Percentiles rank a stretch among this genome's conserved stretches.
Evolutionary conservation across 1,140 invertebrate species (phyloP).

Genomic region (Calephelis nemesis): DNA sequence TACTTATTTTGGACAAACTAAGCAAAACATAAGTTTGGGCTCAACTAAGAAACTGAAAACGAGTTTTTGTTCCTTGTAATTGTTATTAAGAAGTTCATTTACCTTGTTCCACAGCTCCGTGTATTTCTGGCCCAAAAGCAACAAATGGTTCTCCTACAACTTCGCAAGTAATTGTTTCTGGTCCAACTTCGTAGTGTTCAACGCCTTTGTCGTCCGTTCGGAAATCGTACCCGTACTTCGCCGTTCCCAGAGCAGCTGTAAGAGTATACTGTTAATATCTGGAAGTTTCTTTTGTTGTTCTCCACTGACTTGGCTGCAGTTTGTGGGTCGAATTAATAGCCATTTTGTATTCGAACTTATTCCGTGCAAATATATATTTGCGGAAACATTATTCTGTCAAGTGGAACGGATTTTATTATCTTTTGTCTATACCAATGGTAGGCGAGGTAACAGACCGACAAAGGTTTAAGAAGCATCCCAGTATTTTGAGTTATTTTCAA

Average conservation of each 20-base stretch:
- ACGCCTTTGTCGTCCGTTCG: conserved; percentile 48
- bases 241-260: conserved; percentile 46
- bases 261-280: conserved; percentile 23
- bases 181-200: conserved; percentile 52
- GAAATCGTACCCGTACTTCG: conserved; percentile 50
- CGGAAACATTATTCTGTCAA: too few relatives aligned
- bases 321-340: not conserved
- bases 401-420: too few relatives aligned
- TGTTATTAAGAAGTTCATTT: conserved; percentile 4
- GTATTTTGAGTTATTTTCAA: too few relatives aligned
- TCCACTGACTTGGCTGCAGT: not conserved
- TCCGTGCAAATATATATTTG: too few relatives aligned
- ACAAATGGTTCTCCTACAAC: conserved; percentile 39
- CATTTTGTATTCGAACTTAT: too few relatives aligned
- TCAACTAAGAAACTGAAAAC: too few relatives aligned
- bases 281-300: conserved; percentile 18
- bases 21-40: too few relatives aligned
- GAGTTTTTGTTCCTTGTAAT: too few relatives aligned
- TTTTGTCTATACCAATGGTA: too few relatives aligned
- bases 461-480: too few relatives aligned
- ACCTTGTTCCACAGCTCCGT: conserved; percentile 41
- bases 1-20: too few relatives aligned
- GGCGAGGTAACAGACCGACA: too few relatives aligned
- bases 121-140: conserved; percentile 36
- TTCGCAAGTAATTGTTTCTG: conserved; percentile 53